Base-by-base conservation (phyloP, 2,113 vertebrate genomes). In the Eleginops maclovinus region DNA sequence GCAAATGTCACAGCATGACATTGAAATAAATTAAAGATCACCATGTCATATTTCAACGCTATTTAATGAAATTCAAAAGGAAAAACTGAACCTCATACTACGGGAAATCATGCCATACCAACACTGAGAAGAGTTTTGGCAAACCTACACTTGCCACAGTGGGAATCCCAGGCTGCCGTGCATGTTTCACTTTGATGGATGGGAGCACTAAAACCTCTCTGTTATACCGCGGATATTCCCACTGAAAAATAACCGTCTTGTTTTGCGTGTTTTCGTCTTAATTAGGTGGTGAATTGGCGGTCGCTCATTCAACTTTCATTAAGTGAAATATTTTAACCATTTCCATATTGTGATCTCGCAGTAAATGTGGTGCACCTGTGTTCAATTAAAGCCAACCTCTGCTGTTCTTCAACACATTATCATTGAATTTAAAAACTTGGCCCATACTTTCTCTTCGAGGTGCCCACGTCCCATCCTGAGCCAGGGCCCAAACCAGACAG, bases 31-130 rank as follows among this genome's bases (percentile, higher is more conserved):
- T 72, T 22, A 64, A 40, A 74, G 40, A 76, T 79, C 59, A 43
- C 58, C 58, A 22, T 77, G 79, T 89, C 90, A 76, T 60, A 82
- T 87, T 86, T 87, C 60, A 82, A 70, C 70, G 71, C 55, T 61
- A 28, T 54, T 67, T 47, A 12, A 68, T 74, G 44, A 61, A 81
- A 70, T 56, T 21, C 36, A 58, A 75, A 87, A 54, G 53, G 26
- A 47, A 75, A 73, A 85, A 56, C 14, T 80, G 65, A 88, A 62
- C 26, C n/a, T 4, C 21, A 36, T 22, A 40, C 46, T 4, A 4
- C 53, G 17, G 31, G 77, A 63, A 74, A 59, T 60, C 46, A 2
- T 63, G 81, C 76, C 65, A 69, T 64, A 67, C 71, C 46, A 47
- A 31, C 51, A n/a, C 49, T n/a, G 73, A 76, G 65, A 77, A 51